A percentile compares a stretch with the other conserved stretches of the same genome.
Conservation (phyloP, 2,888 invertebrate species). For the Drosophila birchii region DNA sequence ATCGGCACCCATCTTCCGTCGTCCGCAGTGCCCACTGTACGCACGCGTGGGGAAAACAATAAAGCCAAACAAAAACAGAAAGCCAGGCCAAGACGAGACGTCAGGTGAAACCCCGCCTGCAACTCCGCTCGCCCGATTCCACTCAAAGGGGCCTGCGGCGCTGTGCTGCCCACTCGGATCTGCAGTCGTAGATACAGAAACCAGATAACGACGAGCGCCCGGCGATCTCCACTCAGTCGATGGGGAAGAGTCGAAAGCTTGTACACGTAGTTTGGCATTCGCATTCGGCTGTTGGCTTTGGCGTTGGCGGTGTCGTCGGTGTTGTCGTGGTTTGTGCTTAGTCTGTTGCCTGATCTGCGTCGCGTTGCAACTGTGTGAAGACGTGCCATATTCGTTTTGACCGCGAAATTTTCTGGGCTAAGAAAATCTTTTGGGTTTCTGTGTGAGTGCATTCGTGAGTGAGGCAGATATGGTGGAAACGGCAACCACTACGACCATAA, state of each 20-base stretch:
- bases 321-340: constrained; percentile 7
- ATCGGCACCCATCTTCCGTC: constrained; percentile 15
- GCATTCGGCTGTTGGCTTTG: constrained; percentile 46
- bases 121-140: constrained; percentile 44
- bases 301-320: constrained; percentile 27
- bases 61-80: constrained; percentile 42
- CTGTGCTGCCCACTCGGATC: constrained; percentile 48
- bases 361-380: constrained; percentile 31
- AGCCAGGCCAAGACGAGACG: constrained; percentile 53
- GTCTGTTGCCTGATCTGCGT: constrained; percentile 30
- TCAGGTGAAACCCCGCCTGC: constrained; percentile 65
- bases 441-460: constrained; percentile 19
- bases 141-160: constrained; percentile 52
- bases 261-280: constrained; percentile 34
- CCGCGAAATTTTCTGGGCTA: constrained; percentile 35
- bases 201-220: constrained; percentile 58
- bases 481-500: constrained; percentile 74
- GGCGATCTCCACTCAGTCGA: constrained; percentile 62
- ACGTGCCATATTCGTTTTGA: constrained; percentile 37
- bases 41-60: constrained; percentile 35
- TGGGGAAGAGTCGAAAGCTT: constrained; percentile 48
- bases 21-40: constrained; percentile 23
- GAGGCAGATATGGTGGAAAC: constrained; percentile 78
- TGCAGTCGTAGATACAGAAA: constrained; percentile 57
- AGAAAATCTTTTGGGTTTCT: constrained; percentile 6